Conservation (phyloP, 2,113 vertebrate genomes). For the Calonectris borealis region DNA sequence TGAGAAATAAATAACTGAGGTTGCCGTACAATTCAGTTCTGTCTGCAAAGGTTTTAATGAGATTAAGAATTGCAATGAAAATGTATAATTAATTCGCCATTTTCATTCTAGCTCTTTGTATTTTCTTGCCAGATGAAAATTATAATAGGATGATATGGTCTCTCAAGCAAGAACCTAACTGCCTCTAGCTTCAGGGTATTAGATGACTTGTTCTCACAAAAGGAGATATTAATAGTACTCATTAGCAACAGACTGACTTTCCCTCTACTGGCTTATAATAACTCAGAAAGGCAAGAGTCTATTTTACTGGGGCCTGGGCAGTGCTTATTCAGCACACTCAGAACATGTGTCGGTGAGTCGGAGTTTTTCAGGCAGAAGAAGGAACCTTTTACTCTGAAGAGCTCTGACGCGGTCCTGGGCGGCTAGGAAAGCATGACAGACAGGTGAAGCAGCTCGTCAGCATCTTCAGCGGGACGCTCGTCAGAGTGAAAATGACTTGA, state of each 20-base stretch:
- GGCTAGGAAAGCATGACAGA: neutral
- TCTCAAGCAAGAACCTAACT: constrained; percentile 23
- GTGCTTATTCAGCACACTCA: neutral
- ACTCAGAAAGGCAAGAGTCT: neutral
- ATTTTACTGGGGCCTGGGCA: neutral
- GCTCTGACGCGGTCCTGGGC: neutral
- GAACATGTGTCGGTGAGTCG: neutral
- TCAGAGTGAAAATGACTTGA: neutral
- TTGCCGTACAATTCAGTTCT: neutral
- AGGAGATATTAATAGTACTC: constrained; percentile 33
- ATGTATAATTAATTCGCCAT: neutral
- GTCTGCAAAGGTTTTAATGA: neutral
- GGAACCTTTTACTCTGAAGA: neutral
- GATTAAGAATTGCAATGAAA: neutral
- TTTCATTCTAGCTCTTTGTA: constrained; percentile 14
- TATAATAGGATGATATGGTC: constrained; percentile 20
- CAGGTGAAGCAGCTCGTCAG: neutral
- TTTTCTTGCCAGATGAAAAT: constrained; percentile 43
- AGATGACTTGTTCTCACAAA: constrained; percentile 36
- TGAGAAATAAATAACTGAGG: neutral
- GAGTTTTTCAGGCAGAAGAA: neutral
- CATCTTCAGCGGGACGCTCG: fast-evolving
- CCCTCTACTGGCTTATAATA: neutral
- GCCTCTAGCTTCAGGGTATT: constrained; percentile 18
- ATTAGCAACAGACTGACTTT: neutral